Evolutionary conservation across 2,113 vertebrate genomes (phyloP).

Genomic region (Tenebrosternarchus preto): DNA sequence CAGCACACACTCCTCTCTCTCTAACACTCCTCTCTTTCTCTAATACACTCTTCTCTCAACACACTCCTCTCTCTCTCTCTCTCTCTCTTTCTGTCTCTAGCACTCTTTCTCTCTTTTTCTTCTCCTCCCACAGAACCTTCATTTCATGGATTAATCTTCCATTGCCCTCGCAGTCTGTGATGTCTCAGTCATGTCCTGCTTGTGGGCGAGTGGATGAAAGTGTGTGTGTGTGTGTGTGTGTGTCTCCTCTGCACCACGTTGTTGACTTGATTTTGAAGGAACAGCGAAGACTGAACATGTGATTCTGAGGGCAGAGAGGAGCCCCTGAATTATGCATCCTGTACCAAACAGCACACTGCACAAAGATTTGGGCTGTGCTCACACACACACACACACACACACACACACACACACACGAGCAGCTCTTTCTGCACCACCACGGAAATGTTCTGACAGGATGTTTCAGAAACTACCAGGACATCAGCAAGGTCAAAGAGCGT

Average conservation of each 20-base stretch:
- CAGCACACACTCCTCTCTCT: no score
- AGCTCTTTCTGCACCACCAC: neutral
- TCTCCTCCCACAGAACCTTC: conserved; percentile 65
- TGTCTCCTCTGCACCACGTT: conserved; percentile 51
- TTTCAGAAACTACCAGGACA: neutral
- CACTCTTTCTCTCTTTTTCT: conserved; percentile 45
- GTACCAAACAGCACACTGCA: conserved; percentile 9
- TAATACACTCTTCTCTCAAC: no score
- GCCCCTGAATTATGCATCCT: conserved; percentile 29
- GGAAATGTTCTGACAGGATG: neutral
- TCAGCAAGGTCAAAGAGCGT: neutral
- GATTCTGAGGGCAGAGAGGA: conserved; percentile 37
- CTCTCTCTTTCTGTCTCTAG: conserved; percentile 41
- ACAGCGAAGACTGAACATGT: conserved; percentile 48
- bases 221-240: conserved; percentile 40
- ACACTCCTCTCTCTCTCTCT: neutral
- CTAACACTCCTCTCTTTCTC: no score
- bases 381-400: conserved; percentile 8
- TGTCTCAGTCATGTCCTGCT: conserved; percentile 67
- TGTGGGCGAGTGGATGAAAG: conserved; percentile 28
- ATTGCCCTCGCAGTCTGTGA: conserved; percentile 66
- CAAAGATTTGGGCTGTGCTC: neutral
- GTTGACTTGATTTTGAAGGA: conserved; percentile 35
- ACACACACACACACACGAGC: neutral
- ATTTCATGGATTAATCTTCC: conserved; percentile 73